Base-by-base conservation (phyloP, 1,140 invertebrate species). In the Drosophila elegans region DNA sequence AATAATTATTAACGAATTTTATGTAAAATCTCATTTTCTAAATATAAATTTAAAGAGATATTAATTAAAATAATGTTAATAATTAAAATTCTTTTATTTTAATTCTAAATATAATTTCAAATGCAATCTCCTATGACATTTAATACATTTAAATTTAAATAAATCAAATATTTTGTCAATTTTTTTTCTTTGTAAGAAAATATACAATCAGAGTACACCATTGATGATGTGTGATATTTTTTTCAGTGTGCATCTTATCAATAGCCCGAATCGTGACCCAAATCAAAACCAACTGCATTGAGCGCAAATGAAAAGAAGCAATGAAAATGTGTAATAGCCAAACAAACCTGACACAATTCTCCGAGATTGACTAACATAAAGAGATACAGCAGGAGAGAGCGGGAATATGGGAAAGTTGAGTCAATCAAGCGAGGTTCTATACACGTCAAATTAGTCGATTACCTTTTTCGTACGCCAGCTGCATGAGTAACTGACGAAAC, bases 231-330 rank as follows among this genome's bases (percentile, higher is more conserved):
- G 5, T 3, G 9, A 12, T 5, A 3, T 38, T 27, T 48, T 41
- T 44, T 13, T 34, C 21, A 34, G 10, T 64, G 68, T 82, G 54
- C 54, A 60, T 29, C 66, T 81, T 81, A 81, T 81, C 79, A 74
- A 64, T 32, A 44, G 27, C 51, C 38, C 51, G 34, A 74, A 77
- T 77, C 74, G 49, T 81, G 81, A 68, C 82, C 81, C 60, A 86
- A 84, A 84, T 84, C 81, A 74, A 74, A 80, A 67, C 51, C 51
- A 74, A 71, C 67, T 71, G 67, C 72, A 74, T 36, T 74, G 57
- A 63, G 57, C 52, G 54, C 60, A 76, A 69, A 84, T 69, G 67
- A 64, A 56, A 44, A 62, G 71, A 71, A 66, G 55, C 49, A 79
- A 38, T 49, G 54, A 44, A 48, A 72, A 46, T 32, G 34, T 60